These are phyloP conservation scores for Octopus sinensis DNA, from an alignment of 1,140 invertebrate genomes.

Conservation along the genomic window DNA sequence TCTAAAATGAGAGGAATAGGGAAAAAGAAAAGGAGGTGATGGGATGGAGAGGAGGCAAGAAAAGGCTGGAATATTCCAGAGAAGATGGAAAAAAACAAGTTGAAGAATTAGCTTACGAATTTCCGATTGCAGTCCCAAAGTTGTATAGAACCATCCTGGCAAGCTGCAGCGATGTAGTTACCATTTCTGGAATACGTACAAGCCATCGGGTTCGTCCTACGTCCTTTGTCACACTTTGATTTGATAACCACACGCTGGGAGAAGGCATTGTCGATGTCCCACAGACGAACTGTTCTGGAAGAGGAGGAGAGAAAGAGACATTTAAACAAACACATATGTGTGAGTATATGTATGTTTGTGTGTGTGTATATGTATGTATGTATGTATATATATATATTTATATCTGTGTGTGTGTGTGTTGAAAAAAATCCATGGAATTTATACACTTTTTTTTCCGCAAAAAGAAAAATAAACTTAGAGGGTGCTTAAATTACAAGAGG, in stretches of 20 bases:
- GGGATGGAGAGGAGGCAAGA: too few relatives aligned
- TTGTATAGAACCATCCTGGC: constrained; percentile 93
- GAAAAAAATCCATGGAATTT: too few relatives aligned
- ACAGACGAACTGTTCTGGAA: constrained; percentile 78
- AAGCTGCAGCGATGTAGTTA: constrained; percentile 82
- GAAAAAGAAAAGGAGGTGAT: too few relatives aligned
- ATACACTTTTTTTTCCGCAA: too few relatives aligned
- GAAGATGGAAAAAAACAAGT: neutral
- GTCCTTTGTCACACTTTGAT: constrained; percentile 79
- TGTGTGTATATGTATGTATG: too few relatives aligned
- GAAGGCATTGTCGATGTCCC: constrained; percentile 74
- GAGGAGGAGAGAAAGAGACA: neutral
- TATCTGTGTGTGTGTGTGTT: too few relatives aligned
- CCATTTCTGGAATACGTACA: constrained; percentile 69
- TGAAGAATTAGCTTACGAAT: constrained; percentile 58
- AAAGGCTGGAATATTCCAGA: neutral
- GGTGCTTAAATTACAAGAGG: too few relatives aligned
- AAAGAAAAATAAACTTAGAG: too few relatives aligned
- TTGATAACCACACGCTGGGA: constrained; percentile 86
- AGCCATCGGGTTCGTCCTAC: constrained; percentile 82
- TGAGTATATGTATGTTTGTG: too few relatives aligned
- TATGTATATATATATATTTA: too few relatives aligned
- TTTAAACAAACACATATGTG: too few relatives aligned
- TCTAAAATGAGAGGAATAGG: too few relatives aligned
- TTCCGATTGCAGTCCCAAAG: constrained; percentile 89